Evolutionary conservation across 2,888 invertebrate species (phyloP).

Genomic region (Schrankia costaestrigalis): DNA sequence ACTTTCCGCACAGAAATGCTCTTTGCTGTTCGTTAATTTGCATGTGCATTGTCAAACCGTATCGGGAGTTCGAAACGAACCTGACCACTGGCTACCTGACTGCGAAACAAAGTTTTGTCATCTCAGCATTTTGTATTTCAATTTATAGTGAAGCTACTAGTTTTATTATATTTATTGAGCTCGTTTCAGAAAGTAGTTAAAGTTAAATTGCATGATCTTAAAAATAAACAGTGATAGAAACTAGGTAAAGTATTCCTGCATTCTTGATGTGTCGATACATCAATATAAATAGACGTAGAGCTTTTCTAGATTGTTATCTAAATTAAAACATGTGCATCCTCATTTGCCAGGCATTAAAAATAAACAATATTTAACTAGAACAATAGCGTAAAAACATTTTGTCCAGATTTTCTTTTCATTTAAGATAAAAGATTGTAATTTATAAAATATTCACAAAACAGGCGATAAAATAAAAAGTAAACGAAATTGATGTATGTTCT

Average conservation of each 20-base stretch:
- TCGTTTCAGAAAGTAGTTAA: constrained; percentile 7
- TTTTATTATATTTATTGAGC: too few relatives aligned
- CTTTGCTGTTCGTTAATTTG: constrained; percentile 69
- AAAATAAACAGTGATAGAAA: too few relatives aligned
- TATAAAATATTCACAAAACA: constrained; percentile 18
- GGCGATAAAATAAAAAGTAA: constrained; percentile 32
- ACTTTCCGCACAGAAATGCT: constrained; percentile 66
- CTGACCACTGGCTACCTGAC: constrained; percentile 58
- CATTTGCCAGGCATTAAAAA: too few relatives aligned
- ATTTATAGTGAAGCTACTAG: constrained; percentile 41
- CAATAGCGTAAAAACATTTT: constrained; percentile 13
- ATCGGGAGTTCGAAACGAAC: constrained; percentile 66
- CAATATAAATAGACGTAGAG: too few relatives aligned
- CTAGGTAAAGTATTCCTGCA: too few relatives aligned
- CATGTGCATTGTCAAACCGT: constrained; percentile 77
- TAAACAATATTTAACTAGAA: too few relatives aligned
- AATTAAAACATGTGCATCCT: too few relatives aligned
- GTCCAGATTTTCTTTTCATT: neutral
- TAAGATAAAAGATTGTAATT: neutral
- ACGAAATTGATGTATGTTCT: constrained; percentile 50
- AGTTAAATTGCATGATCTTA: too few relatives aligned
- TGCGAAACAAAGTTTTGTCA: constrained; percentile 64
- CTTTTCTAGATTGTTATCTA: too few relatives aligned
- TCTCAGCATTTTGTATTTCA: constrained; percentile 52
- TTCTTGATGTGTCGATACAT: too few relatives aligned